Evolutionary conservation across 2,113 vertebrate species (phyloP), one percentile per base, ranked within the genome.

Genomic region (Zosterops pallidus): DNA sequence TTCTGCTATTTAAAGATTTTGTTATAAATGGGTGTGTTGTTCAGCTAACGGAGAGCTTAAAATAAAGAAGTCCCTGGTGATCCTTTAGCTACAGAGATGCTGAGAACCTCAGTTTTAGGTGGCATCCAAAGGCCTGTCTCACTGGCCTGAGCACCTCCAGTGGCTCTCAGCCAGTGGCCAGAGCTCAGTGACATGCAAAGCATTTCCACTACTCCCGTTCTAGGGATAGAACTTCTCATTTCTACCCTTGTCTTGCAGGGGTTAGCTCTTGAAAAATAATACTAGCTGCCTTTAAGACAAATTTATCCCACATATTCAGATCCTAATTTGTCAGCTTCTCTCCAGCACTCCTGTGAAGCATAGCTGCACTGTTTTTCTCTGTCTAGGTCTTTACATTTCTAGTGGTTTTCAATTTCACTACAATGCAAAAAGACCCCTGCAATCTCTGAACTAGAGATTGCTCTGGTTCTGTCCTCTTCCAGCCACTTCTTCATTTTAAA

Each of bases 351-450:
- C 56, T 35, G n/a, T 26, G 39, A 62, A 59, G 37, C 60, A 46
- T 44, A 94, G 69, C 91, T 81, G 52, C n/a, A 8, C 69, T 63
- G 71, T 39, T 94, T 82, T 87, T 59, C 53, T 84, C 85, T 77
- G n/a, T 35, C 62, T 67, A 50, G 67, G 74, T 91, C 89, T 86
- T 85, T 25, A 37, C 2, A 3, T 88, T 95, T 93, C 47, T 25
- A 17, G 56, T 24, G 63, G 89, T 89, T 94, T 96, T 96, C 85
- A 94, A 95, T 95, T 97, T 96, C 94, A 93, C 87, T 86, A 18
- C 67, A 24, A 46, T 83, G 85, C 83, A 90, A 76, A 85, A 81
- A 76, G n/a, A 72, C 44, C 57, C 37, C 77, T 70, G 56, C 69
- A 39, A 39, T 39, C 39, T 39, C 39, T 39, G 39, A 39, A 39